Base-by-base conservation (phyloP, 2,888 invertebrate species). In the Halictus ligatus region DNA sequence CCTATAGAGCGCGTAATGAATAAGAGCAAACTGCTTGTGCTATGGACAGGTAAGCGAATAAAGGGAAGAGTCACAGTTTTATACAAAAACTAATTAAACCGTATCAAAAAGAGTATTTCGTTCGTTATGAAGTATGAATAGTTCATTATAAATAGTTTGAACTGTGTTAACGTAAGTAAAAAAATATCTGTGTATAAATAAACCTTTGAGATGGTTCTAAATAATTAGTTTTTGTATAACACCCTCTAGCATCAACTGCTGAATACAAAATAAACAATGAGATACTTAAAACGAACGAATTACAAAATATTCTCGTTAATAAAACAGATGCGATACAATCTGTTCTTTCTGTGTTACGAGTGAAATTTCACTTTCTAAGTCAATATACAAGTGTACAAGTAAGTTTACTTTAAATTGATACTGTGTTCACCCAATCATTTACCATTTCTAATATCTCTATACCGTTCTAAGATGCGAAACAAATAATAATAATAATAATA, bases 31-130 rank as follows among this genome's bases (percentile, higher is more conserved):
- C 89, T 89, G 92, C 93, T 93, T 93, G 92, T 92, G 94, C 93
- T 93, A 93, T 93, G 93, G 93, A 93, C 93, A 93, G 93, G 91
- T 92, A 92, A 90, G 88, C 82, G 89, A 92, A 89, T 89, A 90
- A 86, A 90, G 86, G 89, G 90, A 90, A 91, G 88, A 91, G 81
- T 75, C n/a, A 64, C 60, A 83, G 74, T 83, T 78, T 83, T 84
- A 80, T 80, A 84, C 80, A 89, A 85, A 85, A 89, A 82, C 64
- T 87, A 84, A 78, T 80, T 81, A 60, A 50, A 58, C 75, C 13
- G 74, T 81, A 85, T 79, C 76, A 84, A 84, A 87, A 84, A 18
- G 71, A 83, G 73, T 86, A 80, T 80, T 81, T 78, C 64, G 67
- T 69, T 78, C 73, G 58, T 69, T 54, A 58, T 75, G 72, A 64